A percentile compares a stretch with the other conserved stretches of the same genome.
Conservation (phyloP, 2,113 vertebrate species). For the Ellobius talpinus region DNA sequence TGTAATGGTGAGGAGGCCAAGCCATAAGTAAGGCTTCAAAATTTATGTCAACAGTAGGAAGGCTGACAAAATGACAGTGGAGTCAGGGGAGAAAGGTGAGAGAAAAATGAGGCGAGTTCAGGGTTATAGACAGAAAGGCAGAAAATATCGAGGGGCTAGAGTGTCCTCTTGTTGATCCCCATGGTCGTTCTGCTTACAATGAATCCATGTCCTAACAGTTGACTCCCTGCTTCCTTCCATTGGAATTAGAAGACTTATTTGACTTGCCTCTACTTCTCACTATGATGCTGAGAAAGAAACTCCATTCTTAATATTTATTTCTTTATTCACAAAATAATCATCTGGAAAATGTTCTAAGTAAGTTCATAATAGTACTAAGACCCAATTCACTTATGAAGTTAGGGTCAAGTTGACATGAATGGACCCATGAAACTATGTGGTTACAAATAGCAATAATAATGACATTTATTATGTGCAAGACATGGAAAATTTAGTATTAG, state of each 20-base stretch:
- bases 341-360: not conserved
- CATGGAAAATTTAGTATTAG: not conserved
- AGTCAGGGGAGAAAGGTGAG: not conserved
- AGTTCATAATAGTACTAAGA: not conserved
- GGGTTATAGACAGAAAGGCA: not conserved
- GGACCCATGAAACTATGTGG: not conserved
- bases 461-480: not conserved
- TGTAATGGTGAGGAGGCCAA: not conserved
- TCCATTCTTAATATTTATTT: constrained; percentile 36
- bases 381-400: not conserved
- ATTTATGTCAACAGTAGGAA: not conserved
- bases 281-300: not conserved
- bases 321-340: not conserved
- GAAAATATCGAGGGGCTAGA: not conserved
- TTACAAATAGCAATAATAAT: not conserved
- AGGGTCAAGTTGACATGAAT: constrained; percentile 6
- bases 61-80: not conserved
- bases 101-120: not conserved
- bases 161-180: not conserved
- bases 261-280: not conserved
- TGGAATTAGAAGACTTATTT: not conserved
- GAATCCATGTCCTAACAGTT: not conserved
- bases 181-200: not conserved
- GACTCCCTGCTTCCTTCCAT: not conserved
- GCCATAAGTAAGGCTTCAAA: not conserved